Conservation (phyloP, 2,888 invertebrate genomes). For the Penaeus monodon region DNA sequence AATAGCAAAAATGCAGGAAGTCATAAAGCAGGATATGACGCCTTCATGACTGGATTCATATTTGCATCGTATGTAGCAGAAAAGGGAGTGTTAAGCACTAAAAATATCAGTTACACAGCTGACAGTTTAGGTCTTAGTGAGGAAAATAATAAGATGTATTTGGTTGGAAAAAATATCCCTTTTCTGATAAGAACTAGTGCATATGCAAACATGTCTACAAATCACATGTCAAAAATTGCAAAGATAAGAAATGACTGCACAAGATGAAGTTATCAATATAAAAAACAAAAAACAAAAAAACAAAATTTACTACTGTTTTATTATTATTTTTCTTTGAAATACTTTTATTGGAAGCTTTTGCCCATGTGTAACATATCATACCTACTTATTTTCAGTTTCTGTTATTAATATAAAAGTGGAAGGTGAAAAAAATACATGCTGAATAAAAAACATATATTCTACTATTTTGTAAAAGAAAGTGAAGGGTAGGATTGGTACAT, state of each 20-base stretch:
- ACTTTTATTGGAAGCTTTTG: too few relatives aligned
- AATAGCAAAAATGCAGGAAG: conserved; percentile 65
- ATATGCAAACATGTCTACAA: conserved; percentile 68
- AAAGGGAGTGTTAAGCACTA: conserved; percentile 17
- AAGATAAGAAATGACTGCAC: conserved; percentile 21
- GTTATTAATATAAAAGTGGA: too few relatives aligned
- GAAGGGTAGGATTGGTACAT: too few relatives aligned
- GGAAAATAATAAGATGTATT: conserved; percentile 69
- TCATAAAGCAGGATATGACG: conserved; percentile 71
- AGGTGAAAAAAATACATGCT: too few relatives aligned
- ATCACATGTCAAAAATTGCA: conserved; percentile 52
- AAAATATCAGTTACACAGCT: conserved; percentile 21
- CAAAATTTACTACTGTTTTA: too few relatives aligned
- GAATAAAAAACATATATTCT: too few relatives aligned
- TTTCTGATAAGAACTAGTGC: conserved; percentile 68
- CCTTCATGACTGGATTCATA: conserved; percentile 71
- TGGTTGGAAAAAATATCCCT: conserved; percentile 70
- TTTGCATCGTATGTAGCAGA: conserved; percentile 67
- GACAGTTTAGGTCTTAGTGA: conserved; percentile 66
- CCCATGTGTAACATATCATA: too few relatives aligned
- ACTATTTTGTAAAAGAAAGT: too few relatives aligned
- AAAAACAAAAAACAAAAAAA: too few relatives aligned
- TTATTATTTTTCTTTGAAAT: neutral
- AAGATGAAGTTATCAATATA: neutral
- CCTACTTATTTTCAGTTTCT: neutral